Evolutionary conservation across 2,888 invertebrate genomes (phyloP), one percentile per base, ranked within the genome.

Genomic region (Platycheirus rosarum): DNA sequence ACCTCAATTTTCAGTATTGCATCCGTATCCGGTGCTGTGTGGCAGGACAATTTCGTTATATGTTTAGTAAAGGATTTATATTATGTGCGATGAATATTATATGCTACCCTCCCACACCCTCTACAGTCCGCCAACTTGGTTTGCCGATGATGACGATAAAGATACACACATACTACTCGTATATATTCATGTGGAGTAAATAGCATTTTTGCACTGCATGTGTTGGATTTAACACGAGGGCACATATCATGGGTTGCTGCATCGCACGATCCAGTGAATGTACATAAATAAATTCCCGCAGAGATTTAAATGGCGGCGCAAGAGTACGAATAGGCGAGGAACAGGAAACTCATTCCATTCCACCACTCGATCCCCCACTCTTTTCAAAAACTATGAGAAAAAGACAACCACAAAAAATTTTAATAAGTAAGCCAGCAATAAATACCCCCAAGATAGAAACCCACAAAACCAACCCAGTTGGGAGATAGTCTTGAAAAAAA

Each of bases 401-500:
- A 29, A 51, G 8, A 23, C 44, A 37, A 35, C 29, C 26, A 51
- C n/a, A n/a, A n/a, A n/a, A 51, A 37, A 44, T 68, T 53, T 49
- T 71, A 74, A 53, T 68, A 73, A 68, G 35, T n/a, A n/a, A n/a
- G 26, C 14, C 16, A 26, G 51, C 37, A 37, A 20, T 53, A 55
- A 35, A 78, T 68, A 57, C 63, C 79, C 74, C 42, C 62, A 74
- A 68, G 62, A 55, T 40, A 73, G 53, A 66, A 26, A 51, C 55
- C 42, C 66, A 74, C 48, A 48, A 49, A 14, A 62, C 40, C 37
- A 55, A 44, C 66, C 40, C 68, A 20, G 42, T 48, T 68, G 69
- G 48, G 74, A 55, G 66, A 57, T 79, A 69, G 48, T 75, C 69
- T 69, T 29, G 49, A 35, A 62, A 75, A 69, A 75, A 79, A n/a